Conservation (phyloP, 2,113 vertebrate species). For the Albula glossodonta region DNA sequence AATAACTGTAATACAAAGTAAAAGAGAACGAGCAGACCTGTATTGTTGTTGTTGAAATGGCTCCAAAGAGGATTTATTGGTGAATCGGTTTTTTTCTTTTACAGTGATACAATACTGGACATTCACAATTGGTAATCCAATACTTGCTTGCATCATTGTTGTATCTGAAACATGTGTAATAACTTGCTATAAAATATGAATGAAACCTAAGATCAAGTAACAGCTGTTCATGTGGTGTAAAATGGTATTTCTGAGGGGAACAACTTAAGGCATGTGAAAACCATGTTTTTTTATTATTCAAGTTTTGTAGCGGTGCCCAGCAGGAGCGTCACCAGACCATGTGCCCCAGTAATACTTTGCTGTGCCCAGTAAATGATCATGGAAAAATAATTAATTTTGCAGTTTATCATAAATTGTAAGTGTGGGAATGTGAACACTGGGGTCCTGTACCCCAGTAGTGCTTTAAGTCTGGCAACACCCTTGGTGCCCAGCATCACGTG, state of each 20-base stretch:
- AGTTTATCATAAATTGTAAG: no score
- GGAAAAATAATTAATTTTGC: no score
- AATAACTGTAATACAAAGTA: constrained; percentile 55
- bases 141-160: constrained; percentile 59
- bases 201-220: constrained; percentile 70
- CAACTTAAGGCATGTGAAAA: constrained; percentile 69
- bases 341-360: no score
- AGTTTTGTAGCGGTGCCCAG: constrained; percentile 60
- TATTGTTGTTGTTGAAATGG: constrained; percentile 60
- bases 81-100: constrained; percentile 60
- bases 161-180: constrained; percentile 65
- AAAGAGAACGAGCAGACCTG: constrained; percentile 50
- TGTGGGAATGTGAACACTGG: no score
- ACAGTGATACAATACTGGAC: constrained; percentile 72
- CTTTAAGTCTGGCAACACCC: no score
- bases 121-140: constrained; percentile 74
- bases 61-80: constrained; percentile 74
- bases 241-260: constrained; percentile 49
- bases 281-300: constrained; percentile 53
- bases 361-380: no score
- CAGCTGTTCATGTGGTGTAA: constrained; percentile 71
- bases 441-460: no score
- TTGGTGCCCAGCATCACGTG: no score
- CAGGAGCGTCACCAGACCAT: constrained; percentile 33
- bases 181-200: constrained; percentile 70